Conservation (phyloP, 2,113 vertebrate genomes). For the Lophius piscatorius region DNA sequence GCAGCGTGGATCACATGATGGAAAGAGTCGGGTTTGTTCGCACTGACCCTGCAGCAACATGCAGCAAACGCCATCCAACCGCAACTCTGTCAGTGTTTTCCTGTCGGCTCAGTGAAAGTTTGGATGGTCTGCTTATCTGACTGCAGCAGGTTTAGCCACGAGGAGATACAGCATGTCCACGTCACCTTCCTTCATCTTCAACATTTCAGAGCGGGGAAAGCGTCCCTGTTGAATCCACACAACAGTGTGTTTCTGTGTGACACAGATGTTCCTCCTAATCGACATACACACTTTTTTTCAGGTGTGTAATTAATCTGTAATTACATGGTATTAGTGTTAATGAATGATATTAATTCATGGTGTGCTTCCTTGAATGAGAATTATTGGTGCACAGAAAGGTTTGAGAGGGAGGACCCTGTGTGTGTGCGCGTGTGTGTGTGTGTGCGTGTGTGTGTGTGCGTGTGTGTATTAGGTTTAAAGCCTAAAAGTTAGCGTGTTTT, state of each 20-base stretch:
- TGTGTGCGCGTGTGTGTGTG: too few relatives aligned
- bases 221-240: conserved; percentile 8
- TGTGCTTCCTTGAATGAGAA: conserved; percentile 10
- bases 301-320: conserved; percentile 59
- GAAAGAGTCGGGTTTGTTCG: conserved; percentile 4
- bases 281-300: conserved; percentile 59
- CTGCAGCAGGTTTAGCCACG: conserved; percentile 36
- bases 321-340: conserved; percentile 37
- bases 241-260: conserved; percentile 34
- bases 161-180: conserved; percentile 16
- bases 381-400: neutral
- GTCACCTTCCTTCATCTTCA: conserved; percentile 44
- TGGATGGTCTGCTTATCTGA: conserved; percentile 12
- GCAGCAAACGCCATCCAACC: conserved; percentile 7
- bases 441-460: conserved; percentile 1
- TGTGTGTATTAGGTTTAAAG: neutral
- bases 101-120: conserved; percentile 22
- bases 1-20: neutral
- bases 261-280: conserved; percentile 69
- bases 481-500: neutral
- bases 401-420: too few relatives aligned
- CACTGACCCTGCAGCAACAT: conserved; percentile 19
- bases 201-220: conserved; percentile 23
- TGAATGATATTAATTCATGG: conserved; percentile 39
- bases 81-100: conserved; percentile 34